A percentile compares a stretch with the other conserved stretches of the same genome.
These are phyloP conservation scores for Cynocephalus volans DNA, from an alignment of 2,113 vertebrate species.

Conservation along the genomic window DNA sequence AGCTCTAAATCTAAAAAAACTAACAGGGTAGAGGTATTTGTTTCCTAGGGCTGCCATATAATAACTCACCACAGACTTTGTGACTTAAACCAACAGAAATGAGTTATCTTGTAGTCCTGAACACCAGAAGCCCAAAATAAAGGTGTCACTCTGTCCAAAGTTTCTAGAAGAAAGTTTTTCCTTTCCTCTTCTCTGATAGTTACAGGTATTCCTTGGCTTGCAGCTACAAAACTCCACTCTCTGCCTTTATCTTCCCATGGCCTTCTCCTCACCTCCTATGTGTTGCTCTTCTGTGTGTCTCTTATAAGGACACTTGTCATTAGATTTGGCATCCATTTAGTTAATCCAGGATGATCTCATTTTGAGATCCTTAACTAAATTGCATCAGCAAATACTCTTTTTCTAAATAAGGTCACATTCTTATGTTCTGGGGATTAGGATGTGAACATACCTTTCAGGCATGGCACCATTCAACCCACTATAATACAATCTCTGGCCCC, in stretches of 20 bases:
- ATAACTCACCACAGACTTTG: background rate
- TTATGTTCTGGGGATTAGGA: background rate
- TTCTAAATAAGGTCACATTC: background rate
- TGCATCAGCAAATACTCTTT: background rate
- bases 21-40: background rate
- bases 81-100: background rate
- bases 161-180: background rate
- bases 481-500: background rate
- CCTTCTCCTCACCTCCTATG: background rate
- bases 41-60: background rate
- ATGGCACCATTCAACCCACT: background rate
- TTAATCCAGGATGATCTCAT: background rate
- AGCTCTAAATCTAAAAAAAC: background rate
- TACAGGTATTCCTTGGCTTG: background rate
- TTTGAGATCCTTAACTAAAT: constrained; percentile 33
- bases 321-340: background rate
- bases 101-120: background rate
- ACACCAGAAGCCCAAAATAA: background rate
- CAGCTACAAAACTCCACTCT: background rate
- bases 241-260: background rate
- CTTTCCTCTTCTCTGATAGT: background rate
- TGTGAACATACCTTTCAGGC: background rate
- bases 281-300: background rate
- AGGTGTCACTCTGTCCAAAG: background rate
- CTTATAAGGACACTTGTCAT: background rate